Percentiles rank a stretch among this genome's conserved stretches.
Conservation (phyloP, 2,113 vertebrate species). For the Monopterus albus region DNA sequence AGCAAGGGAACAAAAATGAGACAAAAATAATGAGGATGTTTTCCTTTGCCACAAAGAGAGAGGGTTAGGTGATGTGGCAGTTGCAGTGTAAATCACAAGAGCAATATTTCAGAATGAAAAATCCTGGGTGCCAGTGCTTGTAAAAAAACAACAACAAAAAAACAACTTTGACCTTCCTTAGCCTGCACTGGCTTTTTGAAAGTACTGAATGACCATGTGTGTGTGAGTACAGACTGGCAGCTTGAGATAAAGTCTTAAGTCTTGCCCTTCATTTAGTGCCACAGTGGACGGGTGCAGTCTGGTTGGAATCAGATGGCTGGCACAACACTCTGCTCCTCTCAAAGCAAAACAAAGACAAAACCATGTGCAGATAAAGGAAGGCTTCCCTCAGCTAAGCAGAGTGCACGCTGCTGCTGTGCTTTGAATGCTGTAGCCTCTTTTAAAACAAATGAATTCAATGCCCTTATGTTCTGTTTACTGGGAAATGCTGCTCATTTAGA, state of each 20-base stretch:
- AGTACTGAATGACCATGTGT: constrained; percentile 43
- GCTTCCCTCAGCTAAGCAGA: constrained; percentile 50
- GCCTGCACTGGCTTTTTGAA: constrained; percentile 27
- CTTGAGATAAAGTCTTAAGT: constrained; percentile 60
- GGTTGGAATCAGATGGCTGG: constrained; percentile 56
- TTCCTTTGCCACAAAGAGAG: not conserved
- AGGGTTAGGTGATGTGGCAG: not conserved
- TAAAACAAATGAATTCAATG: constrained; percentile 56
- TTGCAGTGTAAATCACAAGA: not conserved
- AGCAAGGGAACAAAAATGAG: constrained; percentile 23
- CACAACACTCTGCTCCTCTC: constrained; percentile 41
- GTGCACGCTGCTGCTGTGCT: constrained; percentile 24
- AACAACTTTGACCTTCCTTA: constrained; percentile 38
- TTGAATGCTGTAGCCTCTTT: constrained; percentile 53
- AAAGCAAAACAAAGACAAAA: constrained; percentile 63
- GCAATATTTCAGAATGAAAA: constrained; percentile 4
- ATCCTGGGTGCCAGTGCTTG: not conserved
- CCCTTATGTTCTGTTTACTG: constrained; percentile 34
- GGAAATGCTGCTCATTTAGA: constrained; percentile 49
- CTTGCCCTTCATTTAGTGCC: constrained; percentile 55
- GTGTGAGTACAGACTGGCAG: constrained; percentile 35
- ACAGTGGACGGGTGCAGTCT: constrained; percentile 18
- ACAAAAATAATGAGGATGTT: constrained; percentile 41
- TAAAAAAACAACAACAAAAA: too few species aligned
- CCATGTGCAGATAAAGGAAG: constrained; percentile 49